These are phyloP conservation scores for Coluber constrictor DNA, from an alignment of 2,797 vertebrate species.

Conservation along the genomic window DNA sequence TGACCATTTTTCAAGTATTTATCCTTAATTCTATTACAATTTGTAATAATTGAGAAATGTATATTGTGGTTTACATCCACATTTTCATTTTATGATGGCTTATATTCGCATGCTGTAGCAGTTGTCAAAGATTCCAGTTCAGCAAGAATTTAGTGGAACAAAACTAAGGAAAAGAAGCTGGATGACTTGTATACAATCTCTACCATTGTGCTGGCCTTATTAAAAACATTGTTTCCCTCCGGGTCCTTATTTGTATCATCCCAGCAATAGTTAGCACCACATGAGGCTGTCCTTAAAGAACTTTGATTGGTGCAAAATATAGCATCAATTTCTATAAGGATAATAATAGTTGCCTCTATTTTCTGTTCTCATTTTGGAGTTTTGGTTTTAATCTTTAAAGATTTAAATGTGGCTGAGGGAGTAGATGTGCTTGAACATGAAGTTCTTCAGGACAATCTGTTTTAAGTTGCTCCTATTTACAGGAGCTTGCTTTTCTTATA, in stretches of 20 bases:
- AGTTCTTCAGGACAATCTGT: not conserved
- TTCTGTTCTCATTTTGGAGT: not conserved
- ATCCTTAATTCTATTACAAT: not conserved
- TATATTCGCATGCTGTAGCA: not conserved
- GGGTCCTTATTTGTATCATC: not conserved
- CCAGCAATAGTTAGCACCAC: not conserved
- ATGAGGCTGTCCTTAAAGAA: not conserved
- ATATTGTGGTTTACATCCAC: not conserved
- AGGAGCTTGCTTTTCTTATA: not conserved
- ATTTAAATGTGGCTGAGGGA: not conserved
- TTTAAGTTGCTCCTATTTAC: not conserved
- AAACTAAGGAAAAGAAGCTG: not conserved
- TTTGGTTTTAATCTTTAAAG: not conserved
- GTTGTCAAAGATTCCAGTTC: not conserved
- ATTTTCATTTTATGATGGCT: not conserved
- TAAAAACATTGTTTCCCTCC: not conserved
- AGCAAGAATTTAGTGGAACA: not conserved
- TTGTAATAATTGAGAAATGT: not conserved
- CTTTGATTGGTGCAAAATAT: not conserved
- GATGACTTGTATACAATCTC: not conserved
- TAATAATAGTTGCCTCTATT: not conserved
- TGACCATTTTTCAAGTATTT: not conserved
- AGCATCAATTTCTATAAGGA: not conserved
- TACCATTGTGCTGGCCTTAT: not conserved
- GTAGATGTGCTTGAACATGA: not conserved